A percentile compares a stretch with the other conserved stretches of the same genome.
Conservation (phyloP, 2,888 invertebrate genomes). For the Drosophila tripunctata region DNA sequence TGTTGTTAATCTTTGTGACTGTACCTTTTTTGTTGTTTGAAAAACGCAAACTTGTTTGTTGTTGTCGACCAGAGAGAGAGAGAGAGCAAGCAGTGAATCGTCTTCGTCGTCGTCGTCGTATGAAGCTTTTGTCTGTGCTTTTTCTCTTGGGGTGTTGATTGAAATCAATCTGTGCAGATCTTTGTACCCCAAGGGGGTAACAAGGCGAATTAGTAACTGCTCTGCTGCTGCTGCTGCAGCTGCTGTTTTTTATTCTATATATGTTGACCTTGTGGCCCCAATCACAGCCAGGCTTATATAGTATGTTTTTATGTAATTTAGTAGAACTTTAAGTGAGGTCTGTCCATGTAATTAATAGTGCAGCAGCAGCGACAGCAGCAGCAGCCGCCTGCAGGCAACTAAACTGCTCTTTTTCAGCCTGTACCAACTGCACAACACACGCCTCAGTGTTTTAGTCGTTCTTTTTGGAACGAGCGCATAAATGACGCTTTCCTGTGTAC, state of each 20-base stretch:
- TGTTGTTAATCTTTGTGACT: constrained; percentile 71
- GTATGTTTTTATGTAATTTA: constrained; percentile 49
- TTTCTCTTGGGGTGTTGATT: constrained; percentile 58
- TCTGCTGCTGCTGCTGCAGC: constrained; percentile 32
- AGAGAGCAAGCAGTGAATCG: neutral
- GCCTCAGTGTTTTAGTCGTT: constrained; percentile 71
- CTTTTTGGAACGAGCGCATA: constrained; percentile 71
- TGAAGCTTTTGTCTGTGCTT: constrained; percentile 31
- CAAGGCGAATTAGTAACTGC: constrained; percentile 3
- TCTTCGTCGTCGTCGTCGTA: neutral
- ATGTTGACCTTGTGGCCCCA: constrained; percentile 65
- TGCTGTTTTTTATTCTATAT: constrained; percentile 4
- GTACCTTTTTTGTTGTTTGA: constrained; percentile 73
- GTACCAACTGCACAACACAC: constrained; percentile 56
- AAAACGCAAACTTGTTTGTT: constrained; percentile 61
- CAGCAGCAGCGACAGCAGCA: too few relatives aligned
- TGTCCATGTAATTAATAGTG: constrained; percentile 68
- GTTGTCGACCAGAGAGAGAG: constrained; percentile 38
- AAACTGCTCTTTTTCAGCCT: neutral
- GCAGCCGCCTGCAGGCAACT: constrained; percentile 17
- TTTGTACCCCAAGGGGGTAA: neutral
- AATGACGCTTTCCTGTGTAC: constrained; percentile 80
- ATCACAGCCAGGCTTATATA: constrained; percentile 28
- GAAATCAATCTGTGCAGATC: constrained; percentile 63
- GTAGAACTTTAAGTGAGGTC: constrained; percentile 42